phyloP scores from a whole-genome alignment of 2,888 invertebrate genomes.

The Leucozona laternaria region DNA sequence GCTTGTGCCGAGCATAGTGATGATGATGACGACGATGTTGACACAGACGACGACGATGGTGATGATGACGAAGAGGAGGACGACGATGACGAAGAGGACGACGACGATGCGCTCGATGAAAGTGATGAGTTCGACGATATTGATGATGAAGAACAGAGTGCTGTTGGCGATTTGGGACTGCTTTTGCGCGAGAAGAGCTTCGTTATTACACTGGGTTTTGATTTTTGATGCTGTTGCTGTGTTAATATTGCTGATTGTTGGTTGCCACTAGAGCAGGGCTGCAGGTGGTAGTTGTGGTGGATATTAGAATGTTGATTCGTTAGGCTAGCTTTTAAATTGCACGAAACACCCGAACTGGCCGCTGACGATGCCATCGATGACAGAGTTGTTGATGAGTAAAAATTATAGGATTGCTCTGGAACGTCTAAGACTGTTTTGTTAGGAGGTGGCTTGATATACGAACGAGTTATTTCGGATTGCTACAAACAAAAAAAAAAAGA shows the following conservation, averaged over 20 bases:
- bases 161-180: slow-evolving; percentile 82
- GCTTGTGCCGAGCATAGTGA: slow-evolving; percentile 72
- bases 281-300: slow-evolving; percentile 73
- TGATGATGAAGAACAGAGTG: slow-evolving; percentile 78
- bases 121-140: slow-evolving; percentile 72
- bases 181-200: slow-evolving; percentile 84
- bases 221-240: slow-evolving; percentile 79
- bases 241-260: slow-evolving; percentile 51
- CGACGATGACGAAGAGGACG: slow-evolving; percentile 79
- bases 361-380: slow-evolving; percentile 72
- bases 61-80: slow-evolving; percentile 78
- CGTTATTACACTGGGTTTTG: slow-evolving; percentile 83
- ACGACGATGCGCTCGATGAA: slow-evolving; percentile 74
- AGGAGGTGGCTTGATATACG: slow-evolving; percentile 87
- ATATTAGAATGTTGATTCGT: slow-evolving; percentile 75
- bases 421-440: slow-evolving; percentile 89
- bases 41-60: slow-evolving; percentile 78
- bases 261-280: slow-evolving; percentile 61
- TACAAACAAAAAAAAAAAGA: slow-evolving; percentile 80
- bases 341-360: slow-evolving; percentile 75
- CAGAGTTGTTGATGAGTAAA: slow-evolving; percentile 77
- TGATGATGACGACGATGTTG: slow-evolving; percentile 76
- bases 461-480: slow-evolving; percentile 89
- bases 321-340: slow-evolving; percentile 77
- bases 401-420: slow-evolving; percentile 84